phyloP scores from a whole-genome alignment of 2,797 vertebrate genomes.

The Protosalanx chinensis region DNA sequence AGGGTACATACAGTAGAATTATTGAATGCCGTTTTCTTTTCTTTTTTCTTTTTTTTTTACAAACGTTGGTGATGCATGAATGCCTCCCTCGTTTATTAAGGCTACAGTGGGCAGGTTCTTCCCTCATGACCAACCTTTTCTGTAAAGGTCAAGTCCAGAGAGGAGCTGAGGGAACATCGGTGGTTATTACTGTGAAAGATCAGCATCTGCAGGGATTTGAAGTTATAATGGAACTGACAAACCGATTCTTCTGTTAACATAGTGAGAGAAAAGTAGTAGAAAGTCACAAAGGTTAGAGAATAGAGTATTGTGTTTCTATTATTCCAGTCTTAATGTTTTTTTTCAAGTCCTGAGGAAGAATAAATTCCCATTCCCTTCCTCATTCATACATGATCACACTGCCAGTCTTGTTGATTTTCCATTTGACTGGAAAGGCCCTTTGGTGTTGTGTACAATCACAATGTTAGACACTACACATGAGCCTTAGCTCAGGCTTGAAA shows the following conservation, averaged over 20 bases:
- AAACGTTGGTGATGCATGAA: conserved; percentile 9
- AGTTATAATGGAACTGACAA: neutral
- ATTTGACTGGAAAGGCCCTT: neutral
- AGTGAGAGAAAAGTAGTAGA: neutral
- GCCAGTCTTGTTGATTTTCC: neutral
- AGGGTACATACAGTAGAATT: neutral
- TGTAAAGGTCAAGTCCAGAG: conserved; percentile 44
- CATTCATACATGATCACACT: too few species aligned
- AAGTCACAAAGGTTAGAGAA: neutral
- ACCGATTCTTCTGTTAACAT: neutral
- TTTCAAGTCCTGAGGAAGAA: too few species aligned
- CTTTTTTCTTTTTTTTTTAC: neutral
- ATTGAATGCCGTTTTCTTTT: neutral
- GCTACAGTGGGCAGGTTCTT: conserved; percentile 21
- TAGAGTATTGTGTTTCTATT: too few species aligned
- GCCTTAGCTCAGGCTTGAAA: neutral
- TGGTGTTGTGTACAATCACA: neutral
- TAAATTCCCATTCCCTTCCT: too few species aligned
- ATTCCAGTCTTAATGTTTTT: too few species aligned
- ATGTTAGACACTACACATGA: neutral
- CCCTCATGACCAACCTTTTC: conserved; percentile 48
- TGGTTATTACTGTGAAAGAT: conserved; percentile 17
- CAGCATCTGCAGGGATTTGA: conserved; percentile 19
- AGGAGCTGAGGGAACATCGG: neutral
- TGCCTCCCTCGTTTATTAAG: conserved; percentile 35